phyloP scores from a whole-genome alignment of 2,113 vertebrate species.

The Holacanthus passer region DNA sequence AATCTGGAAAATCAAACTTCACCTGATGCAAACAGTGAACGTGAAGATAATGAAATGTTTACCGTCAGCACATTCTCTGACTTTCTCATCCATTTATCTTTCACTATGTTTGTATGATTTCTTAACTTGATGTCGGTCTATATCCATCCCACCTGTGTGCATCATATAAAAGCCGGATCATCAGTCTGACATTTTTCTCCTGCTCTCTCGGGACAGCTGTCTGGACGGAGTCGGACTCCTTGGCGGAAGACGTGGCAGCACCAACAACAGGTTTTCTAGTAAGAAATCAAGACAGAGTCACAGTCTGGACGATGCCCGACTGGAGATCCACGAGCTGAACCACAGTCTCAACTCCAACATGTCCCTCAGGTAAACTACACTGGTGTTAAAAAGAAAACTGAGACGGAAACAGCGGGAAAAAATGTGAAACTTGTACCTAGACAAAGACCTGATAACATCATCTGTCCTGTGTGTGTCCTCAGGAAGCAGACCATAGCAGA shows the following conservation, averaged over 20 bases:
- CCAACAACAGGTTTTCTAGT: neutral
- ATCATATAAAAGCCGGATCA: constrained; percentile 11
- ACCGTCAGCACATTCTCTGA: neutral
- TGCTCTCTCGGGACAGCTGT: constrained; percentile 31
- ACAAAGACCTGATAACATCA: neutral
- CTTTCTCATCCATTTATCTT: neutral
- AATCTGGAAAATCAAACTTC: constrained; percentile 14
- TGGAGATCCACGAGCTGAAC: constrained; percentile 30
- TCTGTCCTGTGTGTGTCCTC: constrained; percentile 34
- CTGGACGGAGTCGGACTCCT: neutral
- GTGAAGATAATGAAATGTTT: constrained; percentile 16
- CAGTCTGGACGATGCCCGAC: constrained; percentile 73
- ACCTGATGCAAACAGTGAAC: neutral
- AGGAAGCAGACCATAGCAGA: constrained; percentile 70
- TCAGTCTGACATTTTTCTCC: constrained; percentile 25
- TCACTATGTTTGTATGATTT: neutral
- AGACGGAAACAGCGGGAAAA: neutral
- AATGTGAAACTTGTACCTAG: neutral
- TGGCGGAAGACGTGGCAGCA: constrained; percentile 29
- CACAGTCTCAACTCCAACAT: neutral
- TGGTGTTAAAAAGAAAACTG: neutral
- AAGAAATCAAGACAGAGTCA: constrained; percentile 55
- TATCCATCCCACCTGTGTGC: neutral
- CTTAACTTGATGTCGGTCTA: neutral
- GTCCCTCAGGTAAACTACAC: constrained; percentile 58